A percentile compares a stretch with the other conserved stretches of the same genome.
phyloP scores from a whole-genome alignment of 2,113 vertebrate species.

The Tringa solitaria region DNA sequence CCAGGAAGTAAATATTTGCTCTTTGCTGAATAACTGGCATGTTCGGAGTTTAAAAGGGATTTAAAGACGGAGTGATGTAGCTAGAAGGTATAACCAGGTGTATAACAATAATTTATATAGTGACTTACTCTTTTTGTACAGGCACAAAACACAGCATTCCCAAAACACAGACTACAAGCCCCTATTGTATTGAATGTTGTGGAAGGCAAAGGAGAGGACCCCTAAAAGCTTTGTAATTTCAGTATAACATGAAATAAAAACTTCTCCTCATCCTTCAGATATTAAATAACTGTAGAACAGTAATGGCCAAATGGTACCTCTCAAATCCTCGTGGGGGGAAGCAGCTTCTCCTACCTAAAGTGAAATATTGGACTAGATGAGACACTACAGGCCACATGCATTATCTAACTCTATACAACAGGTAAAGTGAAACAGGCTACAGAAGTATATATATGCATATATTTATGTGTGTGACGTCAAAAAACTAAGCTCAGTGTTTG shows the following conservation, averaged over 20 bases:
- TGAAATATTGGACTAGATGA: neutral
- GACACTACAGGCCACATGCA: neutral
- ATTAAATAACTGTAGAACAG: neutral
- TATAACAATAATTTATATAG: neutral
- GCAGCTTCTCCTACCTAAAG: neutral
- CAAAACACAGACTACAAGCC: neutral
- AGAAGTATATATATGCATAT: neutral
- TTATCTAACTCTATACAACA: neutral
- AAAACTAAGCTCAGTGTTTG: neutral
- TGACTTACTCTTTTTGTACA: neutral
- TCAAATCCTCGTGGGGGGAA: neutral
- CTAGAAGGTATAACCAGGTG: neutral
- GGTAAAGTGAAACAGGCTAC: neutral
- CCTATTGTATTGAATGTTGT: neutral
- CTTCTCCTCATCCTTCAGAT: neutral
- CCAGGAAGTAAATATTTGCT: conserved; percentile 2
- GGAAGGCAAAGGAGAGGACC: neutral
- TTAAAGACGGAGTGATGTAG: neutral
- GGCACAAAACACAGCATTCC: neutral
- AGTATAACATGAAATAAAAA: neutral
- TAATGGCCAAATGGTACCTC: neutral
- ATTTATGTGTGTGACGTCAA: neutral
- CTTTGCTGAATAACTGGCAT: neutral
- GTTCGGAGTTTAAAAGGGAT: neutral
- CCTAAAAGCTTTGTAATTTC: neutral